phyloP scores from a whole-genome alignment of 2,113 vertebrate species.

The Geothlypis trichas region DNA sequence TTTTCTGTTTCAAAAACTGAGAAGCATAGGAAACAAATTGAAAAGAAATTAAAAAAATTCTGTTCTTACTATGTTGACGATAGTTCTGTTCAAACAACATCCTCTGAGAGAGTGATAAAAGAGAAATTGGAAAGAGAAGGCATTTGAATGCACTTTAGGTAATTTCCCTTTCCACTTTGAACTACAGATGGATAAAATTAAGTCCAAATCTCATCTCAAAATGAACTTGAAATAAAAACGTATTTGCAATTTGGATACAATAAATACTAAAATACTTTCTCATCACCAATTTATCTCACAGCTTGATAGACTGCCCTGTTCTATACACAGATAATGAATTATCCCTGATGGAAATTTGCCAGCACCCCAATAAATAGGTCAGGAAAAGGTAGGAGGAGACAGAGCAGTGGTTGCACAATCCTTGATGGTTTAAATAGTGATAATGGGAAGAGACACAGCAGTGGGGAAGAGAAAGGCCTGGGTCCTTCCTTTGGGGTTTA shows the following conservation, averaged over 20 bases:
- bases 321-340: background rate
- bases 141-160: background rate
- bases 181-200: background rate
- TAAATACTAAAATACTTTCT: background rate
- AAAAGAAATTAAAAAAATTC: background rate
- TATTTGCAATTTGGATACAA: background rate
- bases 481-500: background rate
- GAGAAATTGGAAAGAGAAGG: background rate
- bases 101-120: background rate
- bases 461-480: accelerated
- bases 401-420: background rate
- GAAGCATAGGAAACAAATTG: background rate
- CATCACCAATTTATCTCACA: background rate
- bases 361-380: background rate
- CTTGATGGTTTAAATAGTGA: background rate
- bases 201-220: background rate
- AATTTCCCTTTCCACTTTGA: background rate
- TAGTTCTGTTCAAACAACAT: background rate
- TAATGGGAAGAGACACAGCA: background rate
- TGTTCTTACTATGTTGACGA: background rate
- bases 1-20: background rate
- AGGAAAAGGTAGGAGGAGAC: background rate
- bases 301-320: background rate
- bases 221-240: background rate
- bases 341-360: background rate